Base-by-base conservation (phyloP, 2,797 vertebrate genomes). In the Alca torda region DNA sequence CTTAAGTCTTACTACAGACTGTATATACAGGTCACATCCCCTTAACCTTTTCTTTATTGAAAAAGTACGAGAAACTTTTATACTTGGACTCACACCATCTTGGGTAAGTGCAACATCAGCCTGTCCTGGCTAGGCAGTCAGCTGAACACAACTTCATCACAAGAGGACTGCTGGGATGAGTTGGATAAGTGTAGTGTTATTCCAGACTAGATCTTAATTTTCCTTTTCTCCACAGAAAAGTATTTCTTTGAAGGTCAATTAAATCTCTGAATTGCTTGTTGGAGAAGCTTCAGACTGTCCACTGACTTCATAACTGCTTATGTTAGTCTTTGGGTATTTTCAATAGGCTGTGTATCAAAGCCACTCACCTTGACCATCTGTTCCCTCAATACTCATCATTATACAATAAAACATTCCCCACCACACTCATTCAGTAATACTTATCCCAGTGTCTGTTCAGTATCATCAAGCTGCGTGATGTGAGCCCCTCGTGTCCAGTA, bases 261-360 rank as follows among this genome's bases (percentile, higher is more conserved):
- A 35, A 54, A 63, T 88, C 16, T 77, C 30, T 35, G n/a, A 37
- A 19, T 60, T 73, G 19, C 54, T 72, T 72, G 18, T 57, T 63
- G 28, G n/a, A 85, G 64, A 88, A 86, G 39, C n/a, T 31, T 86
- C 14, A 37, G 10, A 9, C 28, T 77, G n/a, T 83, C 50, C 3
- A 10, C 69, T 65, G 35, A 46, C 69, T 92, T 78, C 0, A 1
- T 65, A 63, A 65, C 35, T 41, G 16, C 35, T 86, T 46, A 21
- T 19, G 5, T 54, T 84, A 57, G 16, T 12, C 65, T 79, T 61
- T 26, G 61, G 24, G 3, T 81, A 13, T 90, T 92, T 87, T 68
- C 30, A 70, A 0, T 19, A 63, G 35, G 4, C 19, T 68, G 8
- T 0, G 0, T 75, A 18, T 87, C 10, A 26, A 46, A 85, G 48